These are phyloP conservation scores for Tromatobia lineatoria DNA, from an alignment of 2,888 invertebrate genomes.

Conservation along the genomic window DNA sequence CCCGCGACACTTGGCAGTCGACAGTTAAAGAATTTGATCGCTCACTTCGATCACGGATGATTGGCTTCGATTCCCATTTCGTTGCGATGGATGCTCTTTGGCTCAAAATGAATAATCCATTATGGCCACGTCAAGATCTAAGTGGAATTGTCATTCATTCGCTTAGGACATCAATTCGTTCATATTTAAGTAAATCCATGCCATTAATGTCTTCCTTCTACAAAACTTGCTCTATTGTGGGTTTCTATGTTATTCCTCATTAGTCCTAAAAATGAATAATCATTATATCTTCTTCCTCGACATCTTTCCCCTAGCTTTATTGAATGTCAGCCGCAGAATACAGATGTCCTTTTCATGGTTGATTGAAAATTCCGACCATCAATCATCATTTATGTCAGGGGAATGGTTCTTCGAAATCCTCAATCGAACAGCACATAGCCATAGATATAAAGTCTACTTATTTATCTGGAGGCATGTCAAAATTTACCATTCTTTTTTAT, in stretches of 20 bases:
- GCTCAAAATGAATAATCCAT: constrained; percentile 39
- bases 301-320: background rate
- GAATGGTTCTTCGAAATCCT: constrained; percentile 39
- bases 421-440: constrained; percentile 13
- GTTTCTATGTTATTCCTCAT: background rate
- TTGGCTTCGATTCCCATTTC: background rate
- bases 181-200: background rate
- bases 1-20: constrained; percentile 42
- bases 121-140: background rate
- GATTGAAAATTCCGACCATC: constrained; percentile 54
- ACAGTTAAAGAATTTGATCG: constrained; percentile 48
- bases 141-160: background rate
- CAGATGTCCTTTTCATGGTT: constrained; percentile 33
- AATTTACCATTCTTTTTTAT: no score
- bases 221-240: background rate
- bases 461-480: no score
- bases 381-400: constrained; percentile 51
- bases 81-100: background rate
- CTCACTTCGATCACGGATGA: constrained; percentile 26
- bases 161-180: background rate
- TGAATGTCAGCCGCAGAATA: constrained; percentile 28
- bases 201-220: background rate
- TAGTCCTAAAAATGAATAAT: background rate
- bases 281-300: background rate
- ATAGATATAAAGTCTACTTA: background rate